Conservation (phyloP, 2,888 invertebrate species). For the Barypeithes pellucidus region DNA sequence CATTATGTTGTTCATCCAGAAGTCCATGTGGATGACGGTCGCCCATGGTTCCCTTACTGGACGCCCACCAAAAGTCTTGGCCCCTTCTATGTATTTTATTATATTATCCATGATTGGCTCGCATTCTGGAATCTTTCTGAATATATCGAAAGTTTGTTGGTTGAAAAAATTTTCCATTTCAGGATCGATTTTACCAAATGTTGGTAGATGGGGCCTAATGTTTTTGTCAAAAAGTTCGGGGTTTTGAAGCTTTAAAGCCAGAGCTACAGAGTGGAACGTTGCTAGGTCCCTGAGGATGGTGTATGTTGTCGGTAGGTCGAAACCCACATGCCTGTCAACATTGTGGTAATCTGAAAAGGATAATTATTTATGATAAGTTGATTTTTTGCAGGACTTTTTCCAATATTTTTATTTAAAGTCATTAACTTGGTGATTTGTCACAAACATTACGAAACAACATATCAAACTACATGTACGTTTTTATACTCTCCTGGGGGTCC, state of each 20-base stretch:
- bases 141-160: neutral
- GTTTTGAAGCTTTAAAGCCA: conserved; percentile 43
- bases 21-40: conserved; percentile 42
- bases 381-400: too few species aligned
- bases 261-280: conserved; percentile 47
- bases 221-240: conserved; percentile 43
- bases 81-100: conserved; percentile 1
- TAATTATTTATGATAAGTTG: too few species aligned
- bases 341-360: conserved; percentile 48
- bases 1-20: conserved; percentile 54
- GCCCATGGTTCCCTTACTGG: conserved; percentile 45
- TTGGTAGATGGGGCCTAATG: conserved; percentile 34
- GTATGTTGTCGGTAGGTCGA: conserved; percentile 29
- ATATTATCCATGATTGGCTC: conserved; percentile 13
- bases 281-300: conserved; percentile 45
- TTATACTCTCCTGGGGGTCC: too few species aligned
- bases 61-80: conserved; percentile 7
- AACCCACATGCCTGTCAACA: conserved; percentile 44
- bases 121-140: conserved; percentile 26
- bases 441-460: too few species aligned
- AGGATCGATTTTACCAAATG: neutral
- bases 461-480: too few species aligned
- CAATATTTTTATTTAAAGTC: too few species aligned
- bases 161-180: neutral
- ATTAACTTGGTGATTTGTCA: too few species aligned